These are phyloP conservation scores for Oryzias sinensis DNA, from an alignment of 2,797 vertebrate species.

Conservation along the genomic window DNA sequence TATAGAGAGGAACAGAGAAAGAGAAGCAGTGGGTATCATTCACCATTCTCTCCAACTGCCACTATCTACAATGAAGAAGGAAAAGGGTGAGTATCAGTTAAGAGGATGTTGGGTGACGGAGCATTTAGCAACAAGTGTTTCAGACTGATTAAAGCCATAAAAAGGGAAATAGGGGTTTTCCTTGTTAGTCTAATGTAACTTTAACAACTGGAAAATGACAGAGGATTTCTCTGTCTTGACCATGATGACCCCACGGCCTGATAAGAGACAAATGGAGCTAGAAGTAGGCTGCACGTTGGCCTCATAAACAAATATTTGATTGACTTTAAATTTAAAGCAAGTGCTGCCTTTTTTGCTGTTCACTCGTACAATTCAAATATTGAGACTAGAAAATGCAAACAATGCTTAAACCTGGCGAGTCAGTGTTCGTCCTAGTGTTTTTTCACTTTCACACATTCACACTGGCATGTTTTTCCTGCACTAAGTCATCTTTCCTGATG, in stretches of 20 bases:
- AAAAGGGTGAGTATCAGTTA: constrained; percentile 19
- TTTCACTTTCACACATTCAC: no score
- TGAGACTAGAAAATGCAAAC: constrained; percentile 6
- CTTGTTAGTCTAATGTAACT: constrained; percentile 1
- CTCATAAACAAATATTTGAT: neutral
- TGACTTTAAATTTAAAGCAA: neutral
- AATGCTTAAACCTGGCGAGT: constrained; percentile 1
- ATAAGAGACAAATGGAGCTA: neutral
- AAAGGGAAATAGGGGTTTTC: constrained; percentile 15
- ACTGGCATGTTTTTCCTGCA: no score
- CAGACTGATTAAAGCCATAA: constrained; percentile 20
- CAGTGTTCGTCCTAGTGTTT: no score
- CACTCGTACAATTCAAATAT: constrained; percentile 7
- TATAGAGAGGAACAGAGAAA: constrained; percentile 38
- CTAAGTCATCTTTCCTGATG: no score
- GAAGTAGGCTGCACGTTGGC: neutral
- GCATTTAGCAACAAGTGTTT: constrained; percentile 32
- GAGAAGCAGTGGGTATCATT: constrained; percentile 42
- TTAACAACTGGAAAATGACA: neutral
- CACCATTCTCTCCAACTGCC: constrained; percentile 45
- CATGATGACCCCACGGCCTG: neutral
- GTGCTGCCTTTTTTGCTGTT: constrained; percentile 9
- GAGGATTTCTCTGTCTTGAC: constrained; percentile 5
- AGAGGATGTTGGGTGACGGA: constrained; percentile 37
- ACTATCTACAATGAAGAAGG: constrained; percentile 35